These are phyloP conservation scores for Drosophila athabasca DNA, from an alignment of 1,140 invertebrate genomes.

Conservation along the genomic window DNA sequence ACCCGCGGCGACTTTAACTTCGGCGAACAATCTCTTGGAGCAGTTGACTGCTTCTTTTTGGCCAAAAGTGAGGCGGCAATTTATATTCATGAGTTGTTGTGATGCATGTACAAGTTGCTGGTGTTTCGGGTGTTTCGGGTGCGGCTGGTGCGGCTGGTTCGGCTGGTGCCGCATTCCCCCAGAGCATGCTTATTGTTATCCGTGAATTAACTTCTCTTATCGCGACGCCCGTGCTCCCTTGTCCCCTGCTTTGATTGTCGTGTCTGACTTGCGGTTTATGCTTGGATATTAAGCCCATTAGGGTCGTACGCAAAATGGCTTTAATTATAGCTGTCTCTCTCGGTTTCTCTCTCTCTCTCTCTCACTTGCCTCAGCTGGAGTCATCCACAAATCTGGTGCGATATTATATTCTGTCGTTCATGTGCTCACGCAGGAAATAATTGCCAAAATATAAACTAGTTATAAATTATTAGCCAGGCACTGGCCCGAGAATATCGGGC, in stretches of 20 bases:
- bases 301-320: slow-evolving; percentile 61
- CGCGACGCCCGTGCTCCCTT: slow-evolving; percentile 44
- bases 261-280: slow-evolving; percentile 53
- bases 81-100: slow-evolving; percentile 81
- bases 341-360: neutral
- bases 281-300: slow-evolving; percentile 67
- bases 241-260: slow-evolving; percentile 58
- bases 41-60: slow-evolving; percentile 23
- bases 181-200: slow-evolving; percentile 81
- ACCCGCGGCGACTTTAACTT: slow-evolving; percentile 64
- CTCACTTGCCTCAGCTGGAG: neutral
- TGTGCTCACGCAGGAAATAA: slow-evolving; percentile 61
- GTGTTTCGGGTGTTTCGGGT: slow-evolving; percentile 7
- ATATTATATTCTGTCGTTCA: slow-evolving; percentile 10
- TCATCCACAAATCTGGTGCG: slow-evolving; percentile 24
- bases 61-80: slow-evolving; percentile 68
- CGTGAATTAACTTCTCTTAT: slow-evolving; percentile 79
- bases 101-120: slow-evolving; percentile 54
- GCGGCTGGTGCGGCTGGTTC: slow-evolving; percentile 4
- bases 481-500: slow-evolving; percentile 32
- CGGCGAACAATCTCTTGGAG: slow-evolving; percentile 39
- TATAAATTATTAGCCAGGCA: slow-evolving; percentile 73
- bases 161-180: slow-evolving; percentile 49
- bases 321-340: slow-evolving; percentile 48
- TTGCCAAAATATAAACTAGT: slow-evolving; percentile 81